Evolutionary conservation across 1,140 invertebrate genomes (phyloP), one percentile per base, ranked within the genome.

Genomic region (Drosophila sp.): DNA sequence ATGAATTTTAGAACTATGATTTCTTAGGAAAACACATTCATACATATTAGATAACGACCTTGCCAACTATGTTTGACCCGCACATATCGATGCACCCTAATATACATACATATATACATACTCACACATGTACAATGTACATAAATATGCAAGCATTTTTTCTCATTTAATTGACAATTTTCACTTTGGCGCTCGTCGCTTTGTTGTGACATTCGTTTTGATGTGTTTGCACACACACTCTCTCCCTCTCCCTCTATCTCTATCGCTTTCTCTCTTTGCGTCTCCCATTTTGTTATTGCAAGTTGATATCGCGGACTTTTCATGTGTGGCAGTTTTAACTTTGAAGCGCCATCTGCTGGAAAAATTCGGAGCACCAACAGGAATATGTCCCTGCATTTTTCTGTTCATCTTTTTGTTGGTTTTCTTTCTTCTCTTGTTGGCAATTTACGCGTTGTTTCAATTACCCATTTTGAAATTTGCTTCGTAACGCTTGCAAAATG

Each of bases 81-180:
- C n/a, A n/a, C n/a, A n/a, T n/a, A n/a, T n/a, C n/a, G n/a, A n/a
- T n/a, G n/a, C n/a, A n/a, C n/a, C n/a, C n/a, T n/a, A n/a, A n/a
- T n/a, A n/a, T n/a, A n/a, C n/a, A n/a, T n/a, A n/a, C n/a, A n/a
- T n/a, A n/a, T n/a, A n/a, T n/a, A n/a, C n/a, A n/a, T n/a, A n/a
- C n/a, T n/a, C n/a, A n/a, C n/a, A n/a, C n/a, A n/a, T n/a, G 21
- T 21, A 21, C 29, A 32, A 8, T 32, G 29, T 8, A 32, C 7
- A 8, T 32, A 21, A 21, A n/a, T 45, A 13, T 46, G 7, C 29
- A 13, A 5, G 11, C 14, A 4, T 50, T 27, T 29, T 71, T 76
- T 61, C 53, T 25, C 36, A 78, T 87, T 87, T 86, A 86, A 86
- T 86, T 86, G 82, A 87, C 82, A 86, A 86, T 86, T 86, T 87